These are phyloP conservation scores for Diarsia brunnea DNA, from an alignment of 2,888 invertebrate genomes.

Conservation along the genomic window DNA sequence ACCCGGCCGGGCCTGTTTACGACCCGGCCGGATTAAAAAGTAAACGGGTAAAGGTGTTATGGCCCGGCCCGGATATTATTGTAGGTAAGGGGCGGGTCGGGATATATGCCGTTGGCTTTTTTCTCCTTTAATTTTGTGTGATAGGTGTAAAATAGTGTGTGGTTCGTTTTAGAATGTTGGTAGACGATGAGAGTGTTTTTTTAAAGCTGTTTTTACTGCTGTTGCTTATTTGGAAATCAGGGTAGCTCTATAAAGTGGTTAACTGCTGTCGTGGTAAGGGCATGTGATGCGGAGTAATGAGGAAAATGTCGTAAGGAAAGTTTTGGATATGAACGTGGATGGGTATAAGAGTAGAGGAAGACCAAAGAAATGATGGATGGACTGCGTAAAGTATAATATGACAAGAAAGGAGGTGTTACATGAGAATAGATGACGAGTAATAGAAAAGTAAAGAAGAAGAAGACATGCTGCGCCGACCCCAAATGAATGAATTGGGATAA, in stretches of 20 bases:
- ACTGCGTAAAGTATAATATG: too few species aligned
- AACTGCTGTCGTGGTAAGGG: not conserved
- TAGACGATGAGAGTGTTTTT: conserved; percentile 35
- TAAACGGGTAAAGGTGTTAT: conserved; percentile 75
- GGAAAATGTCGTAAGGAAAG: too few species aligned
- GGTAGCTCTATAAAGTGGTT: conserved; percentile 5
- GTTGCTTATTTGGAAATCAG: conserved; percentile 15
- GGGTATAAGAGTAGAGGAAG: too few species aligned
- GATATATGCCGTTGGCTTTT: conserved; percentile 36
- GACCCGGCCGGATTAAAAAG: conserved; percentile 85
- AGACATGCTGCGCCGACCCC: too few species aligned
- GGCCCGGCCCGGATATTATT: conserved; percentile 67
- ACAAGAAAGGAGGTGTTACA: too few species aligned
- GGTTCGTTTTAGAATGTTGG: conserved; percentile 11
- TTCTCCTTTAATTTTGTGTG: conserved; percentile 54
- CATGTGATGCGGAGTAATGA: too few species aligned
- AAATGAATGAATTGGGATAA: too few species aligned
- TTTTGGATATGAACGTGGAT: too few species aligned
- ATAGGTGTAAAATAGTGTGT: conserved; percentile 23
- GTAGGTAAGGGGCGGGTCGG: conserved; percentile 62
- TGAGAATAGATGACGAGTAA: too few species aligned
- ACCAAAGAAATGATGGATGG: too few species aligned
- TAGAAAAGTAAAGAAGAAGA: too few species aligned
- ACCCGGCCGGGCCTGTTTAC: conserved; percentile 80
- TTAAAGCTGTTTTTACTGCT: conserved; percentile 32